A percentile compares a stretch with the other conserved stretches of the same genome.
Conservation (phyloP, 2,888 invertebrate species). For the Clostera curtula region DNA sequence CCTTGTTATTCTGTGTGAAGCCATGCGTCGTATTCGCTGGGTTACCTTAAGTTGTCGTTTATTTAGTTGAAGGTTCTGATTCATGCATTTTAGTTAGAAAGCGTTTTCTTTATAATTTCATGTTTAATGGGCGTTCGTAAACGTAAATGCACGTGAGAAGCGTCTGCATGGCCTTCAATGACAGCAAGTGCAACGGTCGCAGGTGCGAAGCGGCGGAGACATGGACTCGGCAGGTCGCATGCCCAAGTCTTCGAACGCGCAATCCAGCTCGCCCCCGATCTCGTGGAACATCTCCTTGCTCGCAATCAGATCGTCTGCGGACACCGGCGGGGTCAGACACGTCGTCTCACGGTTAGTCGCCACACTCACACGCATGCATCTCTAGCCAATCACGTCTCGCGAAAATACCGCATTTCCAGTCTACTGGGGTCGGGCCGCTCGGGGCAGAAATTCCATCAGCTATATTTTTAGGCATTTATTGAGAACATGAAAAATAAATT, state of each 20-base stretch:
- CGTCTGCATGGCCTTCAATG: slow-evolving; percentile 33
- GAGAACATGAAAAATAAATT: slow-evolving; percentile 40
- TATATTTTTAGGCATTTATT: slow-evolving; percentile 51
- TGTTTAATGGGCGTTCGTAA: slow-evolving; percentile 19
- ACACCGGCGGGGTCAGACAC: slow-evolving; percentile 42
- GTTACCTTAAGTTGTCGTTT: slow-evolving; percentile 34
- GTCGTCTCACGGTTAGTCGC: slow-evolving; percentile 20
- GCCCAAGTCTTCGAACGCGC: slow-evolving; percentile 85
- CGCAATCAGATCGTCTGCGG: slow-evolving; percentile 86
- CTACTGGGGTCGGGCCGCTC: slow-evolving; percentile 6
- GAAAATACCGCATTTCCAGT: slow-evolving; percentile 1
- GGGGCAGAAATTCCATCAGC: slow-evolving; percentile 60
- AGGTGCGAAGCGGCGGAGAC: slow-evolving; percentile 25
- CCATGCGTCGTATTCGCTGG: slow-evolving; percentile 55
- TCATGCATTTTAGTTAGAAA: slow-evolving; percentile 41
- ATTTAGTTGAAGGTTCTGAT: slow-evolving; percentile 19
- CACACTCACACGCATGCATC: slow-evolving; percentile 38
- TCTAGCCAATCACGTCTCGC: slow-evolving; percentile 3
- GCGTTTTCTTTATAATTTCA: slow-evolving; percentile 18
- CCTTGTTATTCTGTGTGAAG: slow-evolving; percentile 67
- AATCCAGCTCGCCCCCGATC: slow-evolving; percentile 94
- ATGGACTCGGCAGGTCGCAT: slow-evolving; percentile 31
- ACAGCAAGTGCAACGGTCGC: slow-evolving; percentile 65
- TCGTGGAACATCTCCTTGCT: slow-evolving; percentile 94
- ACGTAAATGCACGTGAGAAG: slow-evolving; percentile 50